Evolutionary conservation across 1,140 invertebrate species (phyloP).

Genomic region (Eubasilissa regina): DNA sequence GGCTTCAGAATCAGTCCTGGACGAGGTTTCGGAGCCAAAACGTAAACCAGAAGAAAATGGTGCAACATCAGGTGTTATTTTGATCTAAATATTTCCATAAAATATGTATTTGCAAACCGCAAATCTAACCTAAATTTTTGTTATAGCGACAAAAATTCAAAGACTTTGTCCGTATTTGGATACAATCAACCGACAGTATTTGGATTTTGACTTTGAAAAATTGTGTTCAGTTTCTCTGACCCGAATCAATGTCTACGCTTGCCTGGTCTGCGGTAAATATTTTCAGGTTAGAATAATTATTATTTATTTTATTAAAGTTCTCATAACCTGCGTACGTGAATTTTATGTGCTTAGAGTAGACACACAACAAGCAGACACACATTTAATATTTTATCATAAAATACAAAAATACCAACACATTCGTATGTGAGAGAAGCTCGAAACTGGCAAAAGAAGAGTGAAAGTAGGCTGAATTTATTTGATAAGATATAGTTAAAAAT

Average conservation of each 20-base stretch:
- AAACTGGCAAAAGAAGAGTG: too few relatives aligned
- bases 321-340: not conserved
- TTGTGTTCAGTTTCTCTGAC: slow-evolving; percentile 98
- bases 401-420: not conserved
- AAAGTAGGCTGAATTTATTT: too few relatives aligned
- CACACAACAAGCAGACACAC: not conserved
- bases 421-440: not conserved
- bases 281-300: slow-evolving; percentile 77
- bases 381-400: not conserved
- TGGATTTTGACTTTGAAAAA: slow-evolving; percentile 99
- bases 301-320: not conserved
- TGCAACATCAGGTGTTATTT: not conserved
- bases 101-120: not conserved
- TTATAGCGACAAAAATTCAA: slow-evolving; percentile 64
- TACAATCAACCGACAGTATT: slow-evolving; percentile 95
- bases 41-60: slow-evolving; percentile 29
- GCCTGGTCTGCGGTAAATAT: slow-evolving; percentile 99
- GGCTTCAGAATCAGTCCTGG: not conserved
- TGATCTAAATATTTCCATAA: not conserved
- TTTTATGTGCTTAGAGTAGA: too few relatives aligned
- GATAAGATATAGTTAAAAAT: too few relatives aligned
- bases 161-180: slow-evolving; percentile 93
- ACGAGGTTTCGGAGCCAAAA: slow-evolving; percentile 26
- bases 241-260: slow-evolving; percentile 99
- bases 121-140: slow-evolving; percentile 44